Base-by-base conservation (phyloP, 2,888 invertebrate genomes). In the Catocala sponsa region DNA sequence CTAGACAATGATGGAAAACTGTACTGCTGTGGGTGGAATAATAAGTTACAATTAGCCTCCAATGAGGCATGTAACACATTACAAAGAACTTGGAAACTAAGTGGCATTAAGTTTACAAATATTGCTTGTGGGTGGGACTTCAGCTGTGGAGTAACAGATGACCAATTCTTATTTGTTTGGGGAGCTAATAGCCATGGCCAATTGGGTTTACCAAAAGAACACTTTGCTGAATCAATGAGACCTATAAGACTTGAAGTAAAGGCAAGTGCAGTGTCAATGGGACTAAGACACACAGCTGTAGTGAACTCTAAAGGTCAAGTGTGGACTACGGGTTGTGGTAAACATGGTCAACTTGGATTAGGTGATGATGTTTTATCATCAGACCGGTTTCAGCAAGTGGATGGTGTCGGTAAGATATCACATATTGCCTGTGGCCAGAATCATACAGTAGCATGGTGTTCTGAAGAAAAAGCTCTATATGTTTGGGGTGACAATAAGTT, bases 401-500 rank as follows among this genome's bases (percentile, higher is more conserved):
- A 94, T 65, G 95, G 93, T 68, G 77, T 96, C 58, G 88, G 90
- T 68, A 91, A 95, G 79, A 92, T 97, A 79, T 89, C 94, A 66
- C 92, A 96, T 81, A 94, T 98, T 56, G 95, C 96, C 48, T 97
- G 97, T 87, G 98, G 98, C 1, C 98, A 98, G 88, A 96, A 97
- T 81, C 98, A 98, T 84, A 96, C 97, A 6, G 85, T 97, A 43
- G 96, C 95, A 41, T 95, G 94, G 94, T 87, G 87, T 62, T 83
- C 88, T 43, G 87, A 88, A 50, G 90, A 94, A 63, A 96, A 96
- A 76, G 95, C 95, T 59, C 91, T 96, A 63, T 97, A 95, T 92
- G 96, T 94, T 11, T 97, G 98, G 96, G 98, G 98, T 33, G 97
- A 97, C 79, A 98, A 98, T 81, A 97, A 96, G 87, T 96, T 96